A percentile compares a stretch with the other conserved stretches of the same genome.
Conservation (phyloP, 2,888 invertebrate species). For the Zygogramma bicolorata region DNA sequence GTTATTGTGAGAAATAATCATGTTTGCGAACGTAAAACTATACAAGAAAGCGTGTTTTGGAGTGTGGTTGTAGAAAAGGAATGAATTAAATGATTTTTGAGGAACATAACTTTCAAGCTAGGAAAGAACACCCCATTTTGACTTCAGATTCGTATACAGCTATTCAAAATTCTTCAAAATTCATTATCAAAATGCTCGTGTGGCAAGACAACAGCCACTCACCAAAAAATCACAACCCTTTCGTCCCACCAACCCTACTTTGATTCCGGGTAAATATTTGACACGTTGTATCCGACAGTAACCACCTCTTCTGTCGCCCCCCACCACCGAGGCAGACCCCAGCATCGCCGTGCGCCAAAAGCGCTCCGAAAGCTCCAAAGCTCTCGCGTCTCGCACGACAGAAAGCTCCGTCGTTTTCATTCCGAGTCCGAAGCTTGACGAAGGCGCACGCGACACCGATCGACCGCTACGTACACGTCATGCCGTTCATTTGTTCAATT, state of each 20-base stretch:
- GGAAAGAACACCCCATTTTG: too few species aligned
- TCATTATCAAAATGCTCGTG: too few species aligned
- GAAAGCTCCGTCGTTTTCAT: constrained; percentile 40
- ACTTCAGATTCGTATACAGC: too few species aligned
- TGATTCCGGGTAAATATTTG: constrained; percentile 54
- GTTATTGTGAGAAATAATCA: too few species aligned
- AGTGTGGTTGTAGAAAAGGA: too few species aligned
- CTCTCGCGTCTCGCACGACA: constrained; percentile 19
- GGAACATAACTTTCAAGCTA: too few species aligned
- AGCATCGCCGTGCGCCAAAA: constrained; percentile 46
- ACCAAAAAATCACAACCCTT: not conserved
- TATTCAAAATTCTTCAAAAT: too few species aligned
- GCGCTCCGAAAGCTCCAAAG: constrained; percentile 37
- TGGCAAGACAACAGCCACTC: too few species aligned
- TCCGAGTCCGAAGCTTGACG: constrained; percentile 45
- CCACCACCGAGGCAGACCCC: constrained; percentile 51
- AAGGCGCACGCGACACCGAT: constrained; percentile 24
- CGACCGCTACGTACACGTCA: constrained; percentile 9
- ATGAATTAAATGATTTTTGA: too few species aligned
- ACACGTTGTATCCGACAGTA: constrained; percentile 61
- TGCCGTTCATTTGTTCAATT: constrained; percentile 18
- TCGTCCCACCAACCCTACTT: not conserved
- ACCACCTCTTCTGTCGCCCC: constrained; percentile 56
- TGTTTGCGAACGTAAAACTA: too few species aligned
- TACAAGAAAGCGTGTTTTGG: too few species aligned